Conservation (phyloP, 2,888 invertebrate species). For the Drosophila peninsularis region DNA sequence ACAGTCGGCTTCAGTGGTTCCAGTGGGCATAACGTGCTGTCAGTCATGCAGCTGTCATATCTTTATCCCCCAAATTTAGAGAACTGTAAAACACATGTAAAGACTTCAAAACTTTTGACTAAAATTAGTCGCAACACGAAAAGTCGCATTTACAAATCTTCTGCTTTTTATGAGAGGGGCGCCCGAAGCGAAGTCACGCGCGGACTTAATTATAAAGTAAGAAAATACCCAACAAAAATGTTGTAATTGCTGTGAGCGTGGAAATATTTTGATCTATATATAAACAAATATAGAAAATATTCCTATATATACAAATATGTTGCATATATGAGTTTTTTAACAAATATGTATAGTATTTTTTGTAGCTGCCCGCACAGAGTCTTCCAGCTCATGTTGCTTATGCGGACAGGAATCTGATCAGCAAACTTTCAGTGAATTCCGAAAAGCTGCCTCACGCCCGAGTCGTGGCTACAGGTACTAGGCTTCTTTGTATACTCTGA, state of each 20-base stretch:
- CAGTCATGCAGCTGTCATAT: constrained; percentile 35
- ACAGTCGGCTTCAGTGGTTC: not conserved
- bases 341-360: not conserved
- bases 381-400: not conserved
- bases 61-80: constrained; percentile 13
- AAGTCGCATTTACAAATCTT: constrained; percentile 4
- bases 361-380: constrained; percentile 31
- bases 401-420: not conserved
- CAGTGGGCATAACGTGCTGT: not conserved
- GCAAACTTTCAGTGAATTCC: not conserved
- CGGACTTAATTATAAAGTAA: constrained; percentile 47
- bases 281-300: constrained; percentile 6
- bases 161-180: constrained; percentile 6
- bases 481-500: not conserved
- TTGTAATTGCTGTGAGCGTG: constrained; percentile 44
- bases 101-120: constrained; percentile 26
- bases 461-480: not conserved
- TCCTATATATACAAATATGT: not conserved
- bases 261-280: constrained; percentile 8
- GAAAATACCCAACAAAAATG: not conserved
- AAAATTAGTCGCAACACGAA: constrained; percentile 36
- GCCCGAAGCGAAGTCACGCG: constrained; percentile 36
- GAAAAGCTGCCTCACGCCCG: too few species aligned
- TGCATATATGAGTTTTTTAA: not conserved
- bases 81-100: constrained; percentile 19